phyloP scores from a whole-genome alignment of 2,113 vertebrate species.

The Dipodomys merriami region DNA sequence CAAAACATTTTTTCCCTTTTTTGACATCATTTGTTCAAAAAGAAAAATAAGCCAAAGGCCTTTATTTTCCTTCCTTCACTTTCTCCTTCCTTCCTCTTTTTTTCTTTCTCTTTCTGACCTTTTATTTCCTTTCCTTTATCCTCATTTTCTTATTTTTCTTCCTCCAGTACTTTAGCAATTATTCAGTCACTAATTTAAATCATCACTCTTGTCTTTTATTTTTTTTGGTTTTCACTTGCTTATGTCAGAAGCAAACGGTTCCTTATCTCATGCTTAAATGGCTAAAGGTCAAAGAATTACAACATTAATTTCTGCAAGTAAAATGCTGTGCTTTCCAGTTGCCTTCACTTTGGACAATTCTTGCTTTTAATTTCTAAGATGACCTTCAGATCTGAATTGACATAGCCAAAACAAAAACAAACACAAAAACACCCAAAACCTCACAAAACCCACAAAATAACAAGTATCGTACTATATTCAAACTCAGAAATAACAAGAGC shows the following conservation, averaged over 20 bases:
- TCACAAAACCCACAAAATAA: too few species aligned
- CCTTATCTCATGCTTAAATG: conserved; percentile 73
- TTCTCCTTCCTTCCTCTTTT: not conserved
- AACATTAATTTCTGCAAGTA: conserved; percentile 76
- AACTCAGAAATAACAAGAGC: not conserved
- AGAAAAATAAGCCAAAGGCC: conserved; percentile 69
- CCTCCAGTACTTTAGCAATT: conserved; percentile 63
- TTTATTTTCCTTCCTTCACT: conserved; percentile 25
- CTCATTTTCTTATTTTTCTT: not conserved
- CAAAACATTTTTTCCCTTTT: conserved; percentile 78
- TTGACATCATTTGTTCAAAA: conserved; percentile 49
- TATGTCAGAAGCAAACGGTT: conserved; percentile 75
- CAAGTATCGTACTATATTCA: not conserved
- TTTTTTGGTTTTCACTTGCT: conserved; percentile 63
- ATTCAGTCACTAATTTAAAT: conserved; percentile 64
- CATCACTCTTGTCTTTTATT: conserved; percentile 58
- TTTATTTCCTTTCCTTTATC: not conserved
- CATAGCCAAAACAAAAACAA: too few species aligned
- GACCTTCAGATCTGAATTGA: conserved; percentile 74
- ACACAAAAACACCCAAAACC: too few species aligned
- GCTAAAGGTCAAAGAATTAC: conserved; percentile 82
- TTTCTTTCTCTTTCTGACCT: not conserved
- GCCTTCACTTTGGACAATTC: conserved; percentile 65
- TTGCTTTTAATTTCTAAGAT: conserved; percentile 67
- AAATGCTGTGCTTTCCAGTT: conserved; percentile 79